phyloP scores from a whole-genome alignment of 2,888 invertebrate species.

The Drosophila nr. medialis region DNA sequence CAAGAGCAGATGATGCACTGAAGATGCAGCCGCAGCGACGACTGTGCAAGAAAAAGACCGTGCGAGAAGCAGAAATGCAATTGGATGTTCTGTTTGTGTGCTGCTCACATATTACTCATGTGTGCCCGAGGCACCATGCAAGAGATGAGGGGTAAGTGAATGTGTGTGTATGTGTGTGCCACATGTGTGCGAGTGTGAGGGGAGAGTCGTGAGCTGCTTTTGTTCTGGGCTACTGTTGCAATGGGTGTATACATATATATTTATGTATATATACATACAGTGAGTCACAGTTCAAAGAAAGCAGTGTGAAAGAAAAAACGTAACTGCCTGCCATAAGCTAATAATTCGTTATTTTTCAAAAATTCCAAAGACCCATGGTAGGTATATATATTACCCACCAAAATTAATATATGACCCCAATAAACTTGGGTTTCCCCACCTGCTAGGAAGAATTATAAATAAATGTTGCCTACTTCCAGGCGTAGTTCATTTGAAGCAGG shows the following conservation, averaged over 20 bases:
- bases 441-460: too few relatives aligned
- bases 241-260: neutral
- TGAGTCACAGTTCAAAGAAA: too few relatives aligned
- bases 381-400: too few relatives aligned
- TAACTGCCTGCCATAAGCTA: too few relatives aligned
- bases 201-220: conserved; percentile 54
- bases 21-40: conserved; percentile 40
- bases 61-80: conserved; percentile 19
- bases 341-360: too few relatives aligned
- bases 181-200: conserved; percentile 7
- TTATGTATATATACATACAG: conserved; percentile 8
- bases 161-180: neutral
- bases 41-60: conserved; percentile 1
- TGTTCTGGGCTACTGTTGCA: conserved; percentile 49
- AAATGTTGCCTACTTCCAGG: too few relatives aligned
- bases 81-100: conserved; percentile 54
- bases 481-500: too few relatives aligned
- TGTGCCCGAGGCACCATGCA: conserved; percentile 49
- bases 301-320: too few relatives aligned
- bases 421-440: too few relatives aligned
- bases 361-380: too few relatives aligned
- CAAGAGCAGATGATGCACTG: conserved; percentile 59
- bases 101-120: conserved; percentile 67
- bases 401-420: too few relatives aligned
- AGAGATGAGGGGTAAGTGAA: conserved; percentile 7